phyloP scores from a whole-genome alignment of 2,888 invertebrate genomes.

The Flabesymbios commensalis region DNA sequence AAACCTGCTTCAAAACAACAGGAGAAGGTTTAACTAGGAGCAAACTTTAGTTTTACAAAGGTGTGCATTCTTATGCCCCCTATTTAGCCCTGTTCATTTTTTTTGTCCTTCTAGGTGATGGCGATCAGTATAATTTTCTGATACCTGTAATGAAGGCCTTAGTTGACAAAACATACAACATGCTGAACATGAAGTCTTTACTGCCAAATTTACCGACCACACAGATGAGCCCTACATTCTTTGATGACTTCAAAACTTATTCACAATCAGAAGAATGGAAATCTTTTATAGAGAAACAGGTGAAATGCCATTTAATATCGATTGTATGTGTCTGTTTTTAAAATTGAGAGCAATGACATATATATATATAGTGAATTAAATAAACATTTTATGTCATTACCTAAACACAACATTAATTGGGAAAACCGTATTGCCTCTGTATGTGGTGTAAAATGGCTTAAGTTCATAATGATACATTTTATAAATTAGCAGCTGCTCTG shows the following conservation, averaged over 20 bases:
- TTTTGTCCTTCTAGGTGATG: constrained; percentile 39
- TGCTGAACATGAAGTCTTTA: constrained; percentile 50
- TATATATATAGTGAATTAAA: neutral
- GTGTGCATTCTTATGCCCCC: too few species aligned
- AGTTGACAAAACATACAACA: constrained; percentile 64
- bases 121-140: constrained; percentile 68
- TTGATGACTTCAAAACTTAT: constrained; percentile 68
- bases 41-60: too few species aligned
- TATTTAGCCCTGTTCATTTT: too few species aligned
- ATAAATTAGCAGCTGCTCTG: too few species aligned
- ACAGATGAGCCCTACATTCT: constrained; percentile 67
- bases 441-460: too few species aligned
- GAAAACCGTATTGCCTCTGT: too few species aligned
- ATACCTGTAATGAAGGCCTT: constrained; percentile 70
- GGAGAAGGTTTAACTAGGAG: too few species aligned
- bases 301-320: constrained; percentile 29
- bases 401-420: too few species aligned
- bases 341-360: neutral
- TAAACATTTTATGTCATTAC: too few species aligned
- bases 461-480: too few species aligned
- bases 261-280: constrained; percentile 67
- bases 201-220: constrained; percentile 64
- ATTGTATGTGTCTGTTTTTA: neutral
- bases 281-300: constrained; percentile 55
- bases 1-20: too few species aligned